Base-by-base conservation (phyloP, 2,888 invertebrate genomes). In the Zygothrica quintamaculata region DNA sequence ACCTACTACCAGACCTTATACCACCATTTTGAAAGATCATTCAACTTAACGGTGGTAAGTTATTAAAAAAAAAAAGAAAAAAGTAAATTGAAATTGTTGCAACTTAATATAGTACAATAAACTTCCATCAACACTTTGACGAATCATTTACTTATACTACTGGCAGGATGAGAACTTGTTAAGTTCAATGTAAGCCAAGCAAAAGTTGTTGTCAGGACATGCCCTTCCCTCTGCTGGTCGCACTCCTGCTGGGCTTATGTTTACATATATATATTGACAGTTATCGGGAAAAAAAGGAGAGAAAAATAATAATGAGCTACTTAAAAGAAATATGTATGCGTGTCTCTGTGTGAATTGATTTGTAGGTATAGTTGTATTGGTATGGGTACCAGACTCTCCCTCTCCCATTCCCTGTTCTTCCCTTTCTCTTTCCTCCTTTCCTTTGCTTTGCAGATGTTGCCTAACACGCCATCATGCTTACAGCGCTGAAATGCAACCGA, bases 291-390 rank as follows among this genome's bases (percentile, higher is more conserved):
- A 65, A 76, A 79, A n/a, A n/a, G n/a, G n/a, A n/a, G n/a, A n/a
- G n/a, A n/a, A n/a, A n/a, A n/a, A n/a, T n/a, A n/a, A 75, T 78
- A 80, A 80, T 79, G 81, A 79, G 78, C 78, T 68, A 71, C 74
- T 79, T 80, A 65, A 66, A 71, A 50, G 64, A 77, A 76, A 77
- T 70, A 65, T 71, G 65, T 58, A 60, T 52, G 53, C 47, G 18
- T 31, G 36, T 8, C 8, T 18, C 3, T 18, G 22, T 31, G 39
- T 26, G 6, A 6, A 1, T 16, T 11, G 6, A 11, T 36, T 36
- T 6, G 12, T 15, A 11, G 18, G 18, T 22, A 5, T 22, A 5
- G 18, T 2, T n/a, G n/a, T n/a, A 26, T 26, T 6, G 5, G 26
- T 26, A 8, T 8, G 26, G 8, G 26, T 26, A 8, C 26, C 5